These are phyloP conservation scores for Anaspis maculata DNA, from an alignment of 2,888 invertebrate species.

Conservation along the genomic window DNA sequence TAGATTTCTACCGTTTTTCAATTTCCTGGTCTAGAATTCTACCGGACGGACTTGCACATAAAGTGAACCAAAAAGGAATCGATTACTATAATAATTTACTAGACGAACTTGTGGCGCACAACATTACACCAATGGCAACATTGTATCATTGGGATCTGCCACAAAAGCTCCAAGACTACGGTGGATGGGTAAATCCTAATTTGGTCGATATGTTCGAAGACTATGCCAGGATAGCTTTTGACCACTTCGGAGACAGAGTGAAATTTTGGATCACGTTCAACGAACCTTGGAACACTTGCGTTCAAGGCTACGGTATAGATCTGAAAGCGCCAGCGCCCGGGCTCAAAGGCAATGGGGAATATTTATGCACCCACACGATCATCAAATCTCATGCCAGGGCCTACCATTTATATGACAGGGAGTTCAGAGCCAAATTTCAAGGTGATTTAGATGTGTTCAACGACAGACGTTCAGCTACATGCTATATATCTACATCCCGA, in stretches of 20 bases:
- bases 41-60: constrained; percentile 48
- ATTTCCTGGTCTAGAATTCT: constrained; percentile 69
- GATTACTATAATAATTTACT: constrained; percentile 70
- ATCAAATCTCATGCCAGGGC: constrained; percentile 56
- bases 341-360: constrained; percentile 48
- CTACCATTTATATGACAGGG: constrained; percentile 32
- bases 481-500: no score
- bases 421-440: constrained; percentile 6
- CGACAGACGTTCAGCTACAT: no score
- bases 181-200: constrained; percentile 57
- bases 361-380: constrained; percentile 53
- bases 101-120: constrained; percentile 50
- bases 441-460: no score
- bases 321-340: constrained; percentile 42
- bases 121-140: constrained; percentile 14
- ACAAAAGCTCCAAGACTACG: constrained; percentile 38
- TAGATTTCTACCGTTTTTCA: constrained; percentile 62
- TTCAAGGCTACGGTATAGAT: constrained; percentile 31
- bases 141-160: constrained; percentile 51
- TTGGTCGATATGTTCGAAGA: constrained; percentile 53
- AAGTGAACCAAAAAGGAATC: constrained; percentile 62
- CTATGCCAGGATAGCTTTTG: constrained; percentile 50
- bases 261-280: constrained; percentile 49
- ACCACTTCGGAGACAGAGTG: constrained; percentile 46
- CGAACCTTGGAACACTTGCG: constrained; percentile 38